Conservation (phyloP, 2,888 invertebrate species). For the Myathropa florea region DNA sequence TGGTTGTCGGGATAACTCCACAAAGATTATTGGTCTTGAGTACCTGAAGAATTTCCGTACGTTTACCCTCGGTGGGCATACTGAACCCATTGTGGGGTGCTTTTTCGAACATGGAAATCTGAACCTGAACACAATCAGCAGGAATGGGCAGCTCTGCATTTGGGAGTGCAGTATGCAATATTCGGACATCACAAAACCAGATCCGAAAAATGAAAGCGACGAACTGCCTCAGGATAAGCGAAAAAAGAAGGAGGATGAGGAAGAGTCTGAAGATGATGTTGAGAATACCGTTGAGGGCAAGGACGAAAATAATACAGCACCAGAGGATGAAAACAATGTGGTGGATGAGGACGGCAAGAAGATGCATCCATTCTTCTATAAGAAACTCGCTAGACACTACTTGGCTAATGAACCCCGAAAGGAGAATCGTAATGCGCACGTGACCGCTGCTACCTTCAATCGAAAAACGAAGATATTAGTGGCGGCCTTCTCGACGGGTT, state of each 20-base stretch:
- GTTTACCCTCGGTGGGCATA: constrained; percentile 91
- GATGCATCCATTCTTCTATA: constrained; percentile 83
- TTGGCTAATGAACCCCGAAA: constrained; percentile 87
- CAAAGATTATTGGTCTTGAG: constrained; percentile 89
- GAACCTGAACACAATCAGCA: constrained; percentile 90
- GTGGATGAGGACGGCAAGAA: constrained; percentile 78
- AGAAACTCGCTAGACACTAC: constrained; percentile 87
- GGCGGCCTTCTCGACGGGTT: constrained; percentile 94
- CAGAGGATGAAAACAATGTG: constrained; percentile 80
- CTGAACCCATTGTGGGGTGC: constrained; percentile 90
- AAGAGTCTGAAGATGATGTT: constrained; percentile 86
- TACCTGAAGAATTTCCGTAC: constrained; percentile 88
- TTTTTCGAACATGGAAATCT: constrained; percentile 94
- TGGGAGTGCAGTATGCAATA: constrained; percentile 93
- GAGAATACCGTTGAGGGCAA: constrained; percentile 76
- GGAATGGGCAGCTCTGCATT: constrained; percentile 88
- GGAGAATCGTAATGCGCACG: constrained; percentile 83
- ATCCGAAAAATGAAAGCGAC: neutral
- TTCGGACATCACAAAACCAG: constrained; percentile 83
- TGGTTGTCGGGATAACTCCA: constrained; percentile 94
- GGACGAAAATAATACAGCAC: constrained; percentile 19
- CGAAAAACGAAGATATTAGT: constrained; percentile 90
- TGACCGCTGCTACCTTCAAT: constrained; percentile 93
- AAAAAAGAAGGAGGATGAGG: constrained; percentile 70
- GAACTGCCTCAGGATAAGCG: constrained; percentile 28